Evolutionary conservation across 2,888 invertebrate genomes (phyloP).

Genomic region (Bunonema sp.): DNA sequence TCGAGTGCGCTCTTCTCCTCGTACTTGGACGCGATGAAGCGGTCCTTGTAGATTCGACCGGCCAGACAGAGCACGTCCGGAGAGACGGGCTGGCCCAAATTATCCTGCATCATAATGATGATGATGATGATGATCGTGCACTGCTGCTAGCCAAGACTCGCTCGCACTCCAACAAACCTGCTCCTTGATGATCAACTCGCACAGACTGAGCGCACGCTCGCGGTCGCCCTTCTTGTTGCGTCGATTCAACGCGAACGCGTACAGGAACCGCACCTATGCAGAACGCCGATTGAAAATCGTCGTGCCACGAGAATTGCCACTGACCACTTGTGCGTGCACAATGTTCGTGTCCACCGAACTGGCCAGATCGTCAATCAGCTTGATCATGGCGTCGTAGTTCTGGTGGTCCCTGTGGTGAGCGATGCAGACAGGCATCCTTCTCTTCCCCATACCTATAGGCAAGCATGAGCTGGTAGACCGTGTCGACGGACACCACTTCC

Average conservation of each 20-base stretch:
- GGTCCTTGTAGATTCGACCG: conserved; percentile 73
- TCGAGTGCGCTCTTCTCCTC: conserved; percentile 70
- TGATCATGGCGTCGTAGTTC: conserved; percentile 72
- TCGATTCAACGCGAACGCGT: conserved; percentile 89
- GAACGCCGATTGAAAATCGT: no score
- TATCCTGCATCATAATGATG: no score
- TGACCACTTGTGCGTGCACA: conserved; percentile 73
- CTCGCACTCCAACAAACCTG: no score
- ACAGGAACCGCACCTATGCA: conserved; percentile 75
- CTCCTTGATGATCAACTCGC: no score
- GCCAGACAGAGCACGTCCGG: conserved; percentile 93
- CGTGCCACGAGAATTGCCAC: no score
- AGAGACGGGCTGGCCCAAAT: no score
- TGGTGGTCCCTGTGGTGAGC: conserved; percentile 36
- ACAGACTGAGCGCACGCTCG: conserved; percentile 76
- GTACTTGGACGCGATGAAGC: conserved; percentile 87
- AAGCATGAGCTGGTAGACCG: conserved; percentile 54
- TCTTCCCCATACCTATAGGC: conserved; percentile 19
- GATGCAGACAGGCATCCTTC: background rate
- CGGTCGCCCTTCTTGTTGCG: conserved; percentile 82
- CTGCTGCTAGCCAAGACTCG: no score
- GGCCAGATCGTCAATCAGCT: conserved; percentile 77
- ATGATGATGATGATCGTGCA: no score
- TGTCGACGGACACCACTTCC: conserved; percentile 83
- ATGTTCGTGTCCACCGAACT: conserved; percentile 73